These are phyloP conservation scores for Caligus rogercresseyi DNA, from an alignment of 1,140 invertebrate species.

Conservation along the genomic window DNA sequence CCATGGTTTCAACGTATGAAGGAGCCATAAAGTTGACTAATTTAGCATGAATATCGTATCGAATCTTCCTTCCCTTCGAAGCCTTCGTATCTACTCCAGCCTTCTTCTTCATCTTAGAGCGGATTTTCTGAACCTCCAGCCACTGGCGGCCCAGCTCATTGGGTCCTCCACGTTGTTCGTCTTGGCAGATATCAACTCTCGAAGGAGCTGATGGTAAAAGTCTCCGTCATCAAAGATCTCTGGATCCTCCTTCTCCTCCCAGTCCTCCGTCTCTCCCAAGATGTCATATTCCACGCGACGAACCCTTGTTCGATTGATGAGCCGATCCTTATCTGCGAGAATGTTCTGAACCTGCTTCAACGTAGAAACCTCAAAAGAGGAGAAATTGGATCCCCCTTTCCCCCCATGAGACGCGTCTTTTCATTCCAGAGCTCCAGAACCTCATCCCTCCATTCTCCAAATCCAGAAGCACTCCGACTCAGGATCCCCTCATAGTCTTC, in stretches of 20 bases:
- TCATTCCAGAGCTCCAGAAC: conserved; percentile 82
- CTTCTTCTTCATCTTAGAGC: conserved; percentile 56
- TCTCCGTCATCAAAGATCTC: conserved; percentile 94
- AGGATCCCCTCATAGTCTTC: neutral
- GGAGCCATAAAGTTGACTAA: conserved; percentile 87
- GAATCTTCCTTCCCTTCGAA: conserved; percentile 71
- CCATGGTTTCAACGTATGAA: conserved; percentile 45
- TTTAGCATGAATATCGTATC: conserved; percentile 75
- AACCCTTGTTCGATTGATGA: conserved; percentile 57
- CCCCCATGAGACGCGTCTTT: conserved; percentile 48
- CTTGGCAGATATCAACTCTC: conserved; percentile 80
- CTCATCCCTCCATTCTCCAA: conserved; percentile 36
- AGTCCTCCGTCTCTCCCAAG: conserved; percentile 34
- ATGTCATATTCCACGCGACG: conserved; percentile 54
- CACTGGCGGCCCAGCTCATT: conserved; percentile 59
- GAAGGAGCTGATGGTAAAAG: conserved; percentile 81
- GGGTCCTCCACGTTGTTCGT: conserved; percentile 25
- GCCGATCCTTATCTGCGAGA: conserved; percentile 50
- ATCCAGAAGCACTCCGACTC: neutral
- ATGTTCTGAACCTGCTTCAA: conserved; percentile 72
- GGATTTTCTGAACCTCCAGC: conserved; percentile 71
- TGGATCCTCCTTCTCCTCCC: conserved; percentile 31
- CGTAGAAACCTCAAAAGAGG: conserved; percentile 49
- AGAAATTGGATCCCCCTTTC: conserved; percentile 34
- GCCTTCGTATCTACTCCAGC: conserved; percentile 72